Evolutionary conservation across 2,113 vertebrate genomes (phyloP).

Genomic region (Muntiacus reevesi): DNA sequence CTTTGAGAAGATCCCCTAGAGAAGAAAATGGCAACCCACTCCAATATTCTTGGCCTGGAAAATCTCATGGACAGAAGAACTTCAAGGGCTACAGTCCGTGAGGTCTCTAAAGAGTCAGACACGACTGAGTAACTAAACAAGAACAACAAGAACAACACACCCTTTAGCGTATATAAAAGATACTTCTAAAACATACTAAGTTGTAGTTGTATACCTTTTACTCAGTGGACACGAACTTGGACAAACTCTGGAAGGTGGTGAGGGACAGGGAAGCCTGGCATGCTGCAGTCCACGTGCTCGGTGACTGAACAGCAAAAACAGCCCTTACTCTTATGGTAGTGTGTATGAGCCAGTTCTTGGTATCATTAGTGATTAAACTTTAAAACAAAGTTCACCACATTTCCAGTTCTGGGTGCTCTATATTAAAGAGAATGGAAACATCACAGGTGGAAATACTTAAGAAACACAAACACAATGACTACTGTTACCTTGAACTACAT

Average conservation of each 20-base stretch:
- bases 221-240: background rate
- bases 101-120: background rate
- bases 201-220: background rate
- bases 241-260: background rate
- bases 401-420: background rate
- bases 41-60: background rate
- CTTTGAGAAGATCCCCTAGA: background rate
- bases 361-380: background rate
- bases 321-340: background rate
- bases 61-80: background rate
- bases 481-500: background rate
- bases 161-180: background rate
- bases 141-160: background rate
- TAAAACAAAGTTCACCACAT: constrained; percentile 4
- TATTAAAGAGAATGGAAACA: background rate
- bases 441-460: background rate
- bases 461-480: background rate
- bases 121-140: background rate
- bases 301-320: background rate
- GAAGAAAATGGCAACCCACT: background rate
- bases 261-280: background rate
- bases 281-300: background rate
- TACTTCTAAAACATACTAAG: background rate
- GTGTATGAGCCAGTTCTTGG: background rate
- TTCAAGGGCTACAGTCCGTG: background rate